Percentiles rank a stretch among this genome's conserved stretches.
phyloP scores from a whole-genome alignment of 2,797 vertebrate genomes.

The Alectoris magna region DNA sequence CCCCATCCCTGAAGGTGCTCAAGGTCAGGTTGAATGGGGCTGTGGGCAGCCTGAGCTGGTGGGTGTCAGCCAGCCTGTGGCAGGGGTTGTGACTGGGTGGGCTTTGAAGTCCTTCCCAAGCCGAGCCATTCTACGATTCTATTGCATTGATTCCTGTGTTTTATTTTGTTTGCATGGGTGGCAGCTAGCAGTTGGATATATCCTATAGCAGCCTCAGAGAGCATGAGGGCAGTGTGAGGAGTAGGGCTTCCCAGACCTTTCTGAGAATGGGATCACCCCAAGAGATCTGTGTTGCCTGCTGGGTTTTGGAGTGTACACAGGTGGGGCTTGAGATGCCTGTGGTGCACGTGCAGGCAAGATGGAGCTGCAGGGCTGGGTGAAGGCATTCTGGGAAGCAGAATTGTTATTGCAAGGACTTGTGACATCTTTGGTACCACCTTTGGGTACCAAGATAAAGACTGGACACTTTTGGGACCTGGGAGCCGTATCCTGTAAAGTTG shows the following conservation, averaged over 20 bases:
- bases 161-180: background rate
- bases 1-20: no score
- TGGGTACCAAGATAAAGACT: background rate
- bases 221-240: background rate
- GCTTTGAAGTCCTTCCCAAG: background rate
- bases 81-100: background rate
- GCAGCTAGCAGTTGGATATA: background rate
- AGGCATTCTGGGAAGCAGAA: background rate
- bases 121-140: background rate
- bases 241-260: background rate
- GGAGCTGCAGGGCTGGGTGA: background rate
- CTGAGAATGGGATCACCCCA: background rate
- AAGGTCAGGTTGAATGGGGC: no score
- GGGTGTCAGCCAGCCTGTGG: background rate
- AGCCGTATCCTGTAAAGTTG: background rate
- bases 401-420: background rate
- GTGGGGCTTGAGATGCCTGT: background rate
- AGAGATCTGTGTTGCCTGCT: background rate
- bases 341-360: background rate
- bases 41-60: background rate
- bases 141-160: background rate
- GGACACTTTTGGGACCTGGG: background rate
- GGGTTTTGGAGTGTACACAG: background rate
- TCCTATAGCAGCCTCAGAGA: background rate
- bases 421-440: background rate